phyloP scores from a whole-genome alignment of 2,888 invertebrate genomes.

The Cinara cedri region DNA sequence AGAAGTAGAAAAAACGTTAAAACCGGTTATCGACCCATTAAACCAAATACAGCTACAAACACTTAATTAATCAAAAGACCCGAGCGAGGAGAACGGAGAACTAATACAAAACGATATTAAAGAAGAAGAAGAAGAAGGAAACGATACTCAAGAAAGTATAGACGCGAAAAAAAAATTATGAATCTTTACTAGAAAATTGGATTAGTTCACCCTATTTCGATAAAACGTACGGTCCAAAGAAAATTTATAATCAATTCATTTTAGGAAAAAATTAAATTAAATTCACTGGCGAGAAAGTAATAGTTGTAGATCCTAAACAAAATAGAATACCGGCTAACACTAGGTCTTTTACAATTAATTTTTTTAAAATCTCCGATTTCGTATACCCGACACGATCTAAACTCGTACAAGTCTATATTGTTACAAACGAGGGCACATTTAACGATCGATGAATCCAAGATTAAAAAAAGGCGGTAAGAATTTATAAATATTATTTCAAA shows the following conservation, averaged over 20 bases:
- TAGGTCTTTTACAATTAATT: not conserved
- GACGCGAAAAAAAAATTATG: too few relatives aligned
- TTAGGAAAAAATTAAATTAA: too few relatives aligned
- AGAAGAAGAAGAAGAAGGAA: not conserved
- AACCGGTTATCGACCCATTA: slow-evolving; percentile 1
- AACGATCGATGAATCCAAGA: not conserved
- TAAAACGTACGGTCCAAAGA: not conserved
- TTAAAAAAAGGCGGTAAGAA: not conserved
- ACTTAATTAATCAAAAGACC: too few relatives aligned
- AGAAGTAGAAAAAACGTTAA: not conserved
- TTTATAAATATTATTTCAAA: not conserved
- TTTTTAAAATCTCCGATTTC: not conserved
- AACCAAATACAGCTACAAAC: not conserved
- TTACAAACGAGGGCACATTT: not conserved
- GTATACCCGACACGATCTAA: not conserved
- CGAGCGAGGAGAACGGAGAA: too few relatives aligned
- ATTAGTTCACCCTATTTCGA: not conserved
- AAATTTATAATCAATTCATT: not conserved
- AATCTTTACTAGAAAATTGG: not conserved
- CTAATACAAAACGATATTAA: too few relatives aligned
- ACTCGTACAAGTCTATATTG: not conserved
- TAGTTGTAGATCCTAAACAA: too few relatives aligned
- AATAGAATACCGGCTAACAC: not conserved
- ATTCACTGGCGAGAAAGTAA: not conserved
- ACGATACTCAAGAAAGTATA: too few relatives aligned